Conservation (phyloP, 2,113 vertebrate species). For the Hemiscyllium ocellatum region DNA sequence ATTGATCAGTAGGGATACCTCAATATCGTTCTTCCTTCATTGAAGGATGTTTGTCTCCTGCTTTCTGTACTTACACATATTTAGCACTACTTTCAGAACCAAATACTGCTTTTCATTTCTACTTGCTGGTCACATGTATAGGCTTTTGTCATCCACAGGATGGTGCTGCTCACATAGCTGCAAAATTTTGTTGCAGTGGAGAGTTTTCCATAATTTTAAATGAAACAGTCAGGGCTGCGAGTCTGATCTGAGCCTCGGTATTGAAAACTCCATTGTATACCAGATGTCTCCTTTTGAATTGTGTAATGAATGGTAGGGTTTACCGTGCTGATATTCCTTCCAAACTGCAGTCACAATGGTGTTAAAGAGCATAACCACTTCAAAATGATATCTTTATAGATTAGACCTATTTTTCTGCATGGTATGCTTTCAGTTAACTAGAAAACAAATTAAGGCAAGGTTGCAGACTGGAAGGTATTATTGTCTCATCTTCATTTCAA, state of each 20-base stretch:
- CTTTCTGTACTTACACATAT: neutral
- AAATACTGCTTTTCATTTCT: neutral
- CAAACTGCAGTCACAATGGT: neutral
- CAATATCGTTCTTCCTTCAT: neutral
- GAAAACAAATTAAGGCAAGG: neutral
- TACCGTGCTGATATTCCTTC: neutral
- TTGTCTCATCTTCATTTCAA: neutral
- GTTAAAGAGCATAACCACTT: too few relatives aligned
- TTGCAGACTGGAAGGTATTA: neutral
- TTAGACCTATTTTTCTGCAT: neutral
- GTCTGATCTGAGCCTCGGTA: neutral
- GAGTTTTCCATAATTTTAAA: neutral
- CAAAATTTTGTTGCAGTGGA: neutral
- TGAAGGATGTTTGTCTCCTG: neutral
- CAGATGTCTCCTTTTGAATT: neutral
- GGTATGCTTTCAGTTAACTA: neutral
- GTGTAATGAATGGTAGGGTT: neutral
- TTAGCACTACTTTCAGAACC: too few relatives aligned
- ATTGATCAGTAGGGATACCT: neutral
- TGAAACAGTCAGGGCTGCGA: neutral
- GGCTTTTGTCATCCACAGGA: neutral
- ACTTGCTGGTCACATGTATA: neutral
- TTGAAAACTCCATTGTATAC: neutral
- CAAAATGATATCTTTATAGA: neutral
- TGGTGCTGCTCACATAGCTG: slow-evolving; percentile 27